Evolutionary conservation across 1,140 invertebrate species (phyloP).

Genomic region (Chironomus tepperi): DNA sequence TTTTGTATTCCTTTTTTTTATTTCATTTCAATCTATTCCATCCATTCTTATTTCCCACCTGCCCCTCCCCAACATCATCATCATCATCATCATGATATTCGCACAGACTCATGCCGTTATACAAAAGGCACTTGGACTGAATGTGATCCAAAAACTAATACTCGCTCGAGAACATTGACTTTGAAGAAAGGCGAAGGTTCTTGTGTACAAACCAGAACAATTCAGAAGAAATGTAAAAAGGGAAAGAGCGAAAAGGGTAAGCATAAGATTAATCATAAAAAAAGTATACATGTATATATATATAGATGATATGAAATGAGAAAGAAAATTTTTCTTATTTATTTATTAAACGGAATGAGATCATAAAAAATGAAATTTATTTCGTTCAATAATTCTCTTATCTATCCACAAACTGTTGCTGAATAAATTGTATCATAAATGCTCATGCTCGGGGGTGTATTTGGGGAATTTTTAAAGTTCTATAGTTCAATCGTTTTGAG

Average conservation of each 20-base stretch:
- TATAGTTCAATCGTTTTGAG: too few species aligned
- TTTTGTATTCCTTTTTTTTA: background rate
- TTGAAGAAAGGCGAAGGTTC: conserved; percentile 72
- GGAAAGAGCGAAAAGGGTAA: conserved; percentile 44
- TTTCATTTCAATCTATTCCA: background rate
- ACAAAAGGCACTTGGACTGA: conserved; percentile 75
- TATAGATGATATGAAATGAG: background rate
- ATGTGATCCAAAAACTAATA: conserved; percentile 72
- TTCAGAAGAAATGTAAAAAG: conserved; percentile 86
- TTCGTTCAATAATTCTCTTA: too few species aligned
- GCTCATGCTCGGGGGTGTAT: too few species aligned
- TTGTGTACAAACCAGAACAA: conserved; percentile 74
- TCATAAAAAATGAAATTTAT: too few species aligned
- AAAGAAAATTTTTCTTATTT: too few species aligned
- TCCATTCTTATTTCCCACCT: background rate
- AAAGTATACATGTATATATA: background rate
- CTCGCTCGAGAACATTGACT: conserved; percentile 65
- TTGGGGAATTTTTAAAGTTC: too few species aligned
- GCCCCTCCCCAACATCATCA: background rate
- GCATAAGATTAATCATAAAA: background rate
- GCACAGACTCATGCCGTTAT: conserved; percentile 55
- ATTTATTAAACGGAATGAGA: too few species aligned
- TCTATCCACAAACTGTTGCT: too few species aligned
- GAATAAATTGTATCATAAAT: too few species aligned
- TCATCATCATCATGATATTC: background rate